phyloP scores from a whole-genome alignment of 2,888 invertebrate genomes.

The Dicyrtomina minuta region DNA sequence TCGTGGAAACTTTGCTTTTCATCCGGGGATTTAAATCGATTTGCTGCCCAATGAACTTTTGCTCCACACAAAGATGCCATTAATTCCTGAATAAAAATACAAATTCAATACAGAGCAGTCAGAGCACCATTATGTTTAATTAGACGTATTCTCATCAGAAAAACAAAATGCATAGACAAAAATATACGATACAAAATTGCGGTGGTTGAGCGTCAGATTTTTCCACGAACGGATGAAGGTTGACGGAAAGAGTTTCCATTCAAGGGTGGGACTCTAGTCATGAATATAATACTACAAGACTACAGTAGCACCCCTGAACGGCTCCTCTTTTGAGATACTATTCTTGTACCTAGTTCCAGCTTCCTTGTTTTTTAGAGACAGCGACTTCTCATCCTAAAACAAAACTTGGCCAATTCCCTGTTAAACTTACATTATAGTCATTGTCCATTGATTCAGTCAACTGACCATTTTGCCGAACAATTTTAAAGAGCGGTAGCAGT shows the following conservation, averaged over 20 bases:
- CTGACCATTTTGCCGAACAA: conserved; percentile 31
- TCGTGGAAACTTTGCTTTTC: conserved; percentile 6
- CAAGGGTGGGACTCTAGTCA: conserved; percentile 53
- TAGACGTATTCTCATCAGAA: no score
- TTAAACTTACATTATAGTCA: conserved; percentile 34
- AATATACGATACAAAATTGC: not conserved
- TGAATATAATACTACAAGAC: conserved; percentile 37
- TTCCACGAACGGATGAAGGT: not conserved
- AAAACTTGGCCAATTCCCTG: not conserved
- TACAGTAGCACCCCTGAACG: conserved; percentile 36
- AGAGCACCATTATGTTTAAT: no score
- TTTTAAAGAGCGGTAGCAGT: conserved; percentile 25
- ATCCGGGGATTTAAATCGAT: not conserved
- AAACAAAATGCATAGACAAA: not conserved
- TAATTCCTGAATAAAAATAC: conserved; percentile 19
- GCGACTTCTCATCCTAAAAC: no score
- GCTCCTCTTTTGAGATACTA: conserved; percentile 6
- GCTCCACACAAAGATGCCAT: conserved; percentile 20
- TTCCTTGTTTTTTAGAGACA: not conserved
- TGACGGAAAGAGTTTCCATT: conserved; percentile 32
- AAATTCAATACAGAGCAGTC: no score
- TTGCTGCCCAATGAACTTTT: conserved; percentile 18
- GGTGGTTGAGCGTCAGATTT: not conserved
- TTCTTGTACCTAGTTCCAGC: not conserved
- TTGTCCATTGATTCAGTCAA: conserved; percentile 30